Conservation (phyloP, 1,140 invertebrate species). For the Drosophila sp. region DNA sequence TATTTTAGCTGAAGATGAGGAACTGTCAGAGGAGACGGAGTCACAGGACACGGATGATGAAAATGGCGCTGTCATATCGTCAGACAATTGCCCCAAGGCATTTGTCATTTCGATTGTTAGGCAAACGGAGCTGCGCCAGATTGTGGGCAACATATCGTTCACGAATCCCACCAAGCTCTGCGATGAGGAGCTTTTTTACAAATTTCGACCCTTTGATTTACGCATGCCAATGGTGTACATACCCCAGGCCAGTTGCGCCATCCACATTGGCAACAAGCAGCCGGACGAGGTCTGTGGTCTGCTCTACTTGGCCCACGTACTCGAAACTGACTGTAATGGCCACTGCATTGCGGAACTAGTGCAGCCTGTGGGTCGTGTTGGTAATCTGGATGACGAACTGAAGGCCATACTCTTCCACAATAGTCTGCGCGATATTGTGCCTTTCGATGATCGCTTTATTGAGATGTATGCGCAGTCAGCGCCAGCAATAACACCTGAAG, state of each 20-base stretch:
- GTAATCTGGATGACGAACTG: slow-evolving; percentile 91
- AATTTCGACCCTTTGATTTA: slow-evolving; percentile 73
- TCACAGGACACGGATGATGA: slow-evolving; percentile 70
- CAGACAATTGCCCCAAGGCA: slow-evolving; percentile 73
- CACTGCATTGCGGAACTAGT: slow-evolving; percentile 88
- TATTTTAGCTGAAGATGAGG: slow-evolving; percentile 61
- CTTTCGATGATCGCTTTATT: slow-evolving; percentile 75
- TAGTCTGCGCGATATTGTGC: slow-evolving; percentile 86
- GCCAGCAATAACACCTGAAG: slow-evolving; percentile 86
- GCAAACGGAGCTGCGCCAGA: slow-evolving; percentile 72
- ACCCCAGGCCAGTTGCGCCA: slow-evolving; percentile 47
- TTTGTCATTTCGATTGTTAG: slow-evolving; percentile 76
- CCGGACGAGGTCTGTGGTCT: slow-evolving; percentile 76
- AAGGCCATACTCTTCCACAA: slow-evolving; percentile 92
- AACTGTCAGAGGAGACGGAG: slow-evolving; percentile 55
- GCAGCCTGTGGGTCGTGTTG: slow-evolving; percentile 89
- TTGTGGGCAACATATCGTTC: slow-evolving; percentile 76
- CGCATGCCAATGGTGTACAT: slow-evolving; percentile 78
- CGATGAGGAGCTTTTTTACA: slow-evolving; percentile 65
- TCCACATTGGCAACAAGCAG: slow-evolving; percentile 50
- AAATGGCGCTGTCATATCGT: slow-evolving; percentile 50
- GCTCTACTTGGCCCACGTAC: slow-evolving; percentile 90
- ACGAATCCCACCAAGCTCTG: slow-evolving; percentile 66
- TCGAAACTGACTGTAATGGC: slow-evolving; percentile 88
- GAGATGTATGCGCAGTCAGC: slow-evolving; percentile 61